phyloP scores from a whole-genome alignment of 2,888 invertebrate genomes.

The Cephus pygmeus region DNA sequence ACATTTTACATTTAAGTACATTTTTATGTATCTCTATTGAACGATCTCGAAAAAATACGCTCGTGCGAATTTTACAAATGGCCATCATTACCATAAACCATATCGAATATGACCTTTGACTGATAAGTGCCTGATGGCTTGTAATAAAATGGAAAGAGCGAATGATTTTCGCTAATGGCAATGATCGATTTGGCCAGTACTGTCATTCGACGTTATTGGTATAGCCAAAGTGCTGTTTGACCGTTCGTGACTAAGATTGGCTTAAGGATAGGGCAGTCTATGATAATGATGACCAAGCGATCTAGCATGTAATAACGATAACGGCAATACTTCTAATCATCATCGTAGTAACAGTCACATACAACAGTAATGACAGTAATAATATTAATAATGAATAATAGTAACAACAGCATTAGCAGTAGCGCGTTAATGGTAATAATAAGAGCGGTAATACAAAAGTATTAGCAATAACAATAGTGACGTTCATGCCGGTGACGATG shows the following conservation, averaged over 20 bases:
- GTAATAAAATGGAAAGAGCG: background rate
- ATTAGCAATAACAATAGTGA: conserved; percentile 18
- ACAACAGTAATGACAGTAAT: conserved; percentile 11
- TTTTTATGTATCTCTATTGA: background rate
- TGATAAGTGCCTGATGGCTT: background rate
- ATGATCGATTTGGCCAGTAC: background rate
- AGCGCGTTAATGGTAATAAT: conserved; percentile 36
- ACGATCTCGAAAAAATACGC: background rate
- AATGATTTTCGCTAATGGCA: background rate
- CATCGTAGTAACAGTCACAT: conserved; percentile 32
- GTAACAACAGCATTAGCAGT: conserved; percentile 39
- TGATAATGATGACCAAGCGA: background rate
- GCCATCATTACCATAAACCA: background rate
- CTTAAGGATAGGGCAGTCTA: background rate
- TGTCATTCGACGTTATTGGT: background rate
- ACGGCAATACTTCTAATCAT: conserved; percentile 28
- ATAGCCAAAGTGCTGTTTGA: background rate
- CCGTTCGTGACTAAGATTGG: background rate
- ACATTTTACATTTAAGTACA: background rate
- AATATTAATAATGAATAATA: conserved; percentile 22
- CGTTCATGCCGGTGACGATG: conserved; percentile 14
- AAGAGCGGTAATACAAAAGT: conserved; percentile 32
- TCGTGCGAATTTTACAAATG: background rate
- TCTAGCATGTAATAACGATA: conserved; percentile 2
- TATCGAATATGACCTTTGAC: background rate